Conservation (phyloP, 2,113 vertebrate species). For the Burhinus oedicnemus region DNA sequence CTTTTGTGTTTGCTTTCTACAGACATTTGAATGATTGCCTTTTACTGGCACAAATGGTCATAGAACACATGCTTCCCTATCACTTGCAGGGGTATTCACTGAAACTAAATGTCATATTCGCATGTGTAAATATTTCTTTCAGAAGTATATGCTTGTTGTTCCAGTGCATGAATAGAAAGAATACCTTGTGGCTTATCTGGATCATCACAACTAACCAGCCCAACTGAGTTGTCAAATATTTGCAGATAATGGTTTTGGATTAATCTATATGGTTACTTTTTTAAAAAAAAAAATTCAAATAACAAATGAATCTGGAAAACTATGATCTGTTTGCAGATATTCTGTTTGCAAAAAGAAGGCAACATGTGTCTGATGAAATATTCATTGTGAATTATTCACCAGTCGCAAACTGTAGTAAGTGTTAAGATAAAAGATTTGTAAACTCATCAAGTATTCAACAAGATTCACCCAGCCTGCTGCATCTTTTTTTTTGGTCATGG, state of each 20-base stretch:
- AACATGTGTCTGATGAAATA: constrained; percentile 43
- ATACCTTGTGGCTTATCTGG: not conserved
- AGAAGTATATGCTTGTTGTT: not conserved
- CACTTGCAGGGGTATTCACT: not conserved
- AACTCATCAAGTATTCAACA: constrained; percentile 22
- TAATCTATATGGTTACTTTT: not conserved
- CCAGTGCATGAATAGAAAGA: not conserved
- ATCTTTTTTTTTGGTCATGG: not conserved
- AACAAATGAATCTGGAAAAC: not conserved
- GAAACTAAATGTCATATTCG: not conserved
- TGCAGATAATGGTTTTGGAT: not conserved
- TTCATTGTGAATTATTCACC: constrained; percentile 34
- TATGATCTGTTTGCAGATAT: not conserved
- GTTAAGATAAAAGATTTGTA: constrained; percentile 49
- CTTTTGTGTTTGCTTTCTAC: constrained; percentile 17
- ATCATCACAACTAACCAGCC: not conserved
- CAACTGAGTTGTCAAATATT: not conserved
- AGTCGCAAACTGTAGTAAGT: constrained; percentile 16
- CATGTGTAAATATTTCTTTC: constrained; percentile 1
- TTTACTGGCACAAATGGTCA: constrained; percentile 10
- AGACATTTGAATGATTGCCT: constrained; percentile 25
- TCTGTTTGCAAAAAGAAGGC: constrained; percentile 5
- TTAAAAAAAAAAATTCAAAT: not conserved
- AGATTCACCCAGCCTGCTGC: not conserved
- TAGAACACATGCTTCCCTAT: not conserved